Conservation (phyloP, 2,113 vertebrate species). For the Gymnogyps californianus region DNA sequence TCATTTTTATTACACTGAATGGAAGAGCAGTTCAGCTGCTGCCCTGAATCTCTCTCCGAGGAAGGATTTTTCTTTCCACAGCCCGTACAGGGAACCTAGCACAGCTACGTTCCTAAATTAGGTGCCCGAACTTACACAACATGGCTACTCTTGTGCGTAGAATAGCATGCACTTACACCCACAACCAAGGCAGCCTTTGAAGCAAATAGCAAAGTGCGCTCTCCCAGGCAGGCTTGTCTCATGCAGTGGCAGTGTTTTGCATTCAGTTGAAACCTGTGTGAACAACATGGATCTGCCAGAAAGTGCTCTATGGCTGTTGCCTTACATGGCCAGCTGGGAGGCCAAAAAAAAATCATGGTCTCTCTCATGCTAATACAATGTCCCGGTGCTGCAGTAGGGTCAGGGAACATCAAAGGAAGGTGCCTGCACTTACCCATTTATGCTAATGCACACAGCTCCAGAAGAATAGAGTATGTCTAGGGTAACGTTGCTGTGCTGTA, state of each 20-base stretch:
- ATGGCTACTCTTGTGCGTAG: not conserved
- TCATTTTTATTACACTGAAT: not conserved
- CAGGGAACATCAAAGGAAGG: not conserved
- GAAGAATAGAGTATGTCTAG: not conserved
- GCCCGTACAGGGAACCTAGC: not conserved
- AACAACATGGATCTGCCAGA: not conserved
- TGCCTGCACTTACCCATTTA: not conserved
- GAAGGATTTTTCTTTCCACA: not conserved
- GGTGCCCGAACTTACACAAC: fast-evolving
- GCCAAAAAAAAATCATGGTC: not conserved
- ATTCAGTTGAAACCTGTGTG: not conserved
- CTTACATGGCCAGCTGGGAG: not conserved
- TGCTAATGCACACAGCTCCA: not conserved
- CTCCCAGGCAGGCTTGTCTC: not conserved
- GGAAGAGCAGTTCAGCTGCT: not conserved
- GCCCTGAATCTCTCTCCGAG: not conserved
- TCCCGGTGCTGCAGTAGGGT: not conserved
- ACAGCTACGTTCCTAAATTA: not conserved
- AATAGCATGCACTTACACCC: not conserved
- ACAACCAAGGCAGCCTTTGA: not conserved
- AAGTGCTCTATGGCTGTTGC: not conserved
- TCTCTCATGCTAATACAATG: not conserved
- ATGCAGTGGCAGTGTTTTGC: not conserved
- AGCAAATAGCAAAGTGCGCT: not conserved
- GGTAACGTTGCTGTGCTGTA: not conserved